Evolutionary conservation across 2,888 invertebrate species (phyloP), one percentile per base, ranked within the genome.

Genomic region (Hirtodrosophila histrioides): DNA sequence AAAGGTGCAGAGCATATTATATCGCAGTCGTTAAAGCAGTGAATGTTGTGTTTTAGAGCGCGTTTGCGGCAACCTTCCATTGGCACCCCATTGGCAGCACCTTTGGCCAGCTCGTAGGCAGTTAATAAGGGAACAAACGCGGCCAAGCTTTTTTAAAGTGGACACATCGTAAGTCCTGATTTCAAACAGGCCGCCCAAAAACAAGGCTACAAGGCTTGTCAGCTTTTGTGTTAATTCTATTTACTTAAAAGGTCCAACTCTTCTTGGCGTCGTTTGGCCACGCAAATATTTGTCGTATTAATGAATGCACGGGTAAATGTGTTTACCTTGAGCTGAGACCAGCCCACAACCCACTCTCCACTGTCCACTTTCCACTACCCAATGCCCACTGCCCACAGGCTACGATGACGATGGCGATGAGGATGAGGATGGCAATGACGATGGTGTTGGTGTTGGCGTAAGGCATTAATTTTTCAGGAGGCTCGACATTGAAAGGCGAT

Each of bases 211-310:
- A 9, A 2, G 48, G 54, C 69, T 78, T 72, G 78, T 65, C 78
- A 61, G 87, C 73, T 81, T 83, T 87, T 83, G 82, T 85, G 87
- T 73, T 83, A 87, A 83, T 83, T 85, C 85, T 83, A 87, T 83
- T 83, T 83, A 76, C 85, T 78, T 67, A 71, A 82, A 86, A 61
- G 67, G 67, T 65, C 79, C 80, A 81, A 66, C 81, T 76, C 67
- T 74, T 72, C 54, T 68, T 58, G 58, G 39, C 46, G 39, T 51
- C 61, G 84, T 72, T 75, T 85, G 84, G 61, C 61, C 60, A 53
- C 45, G 68, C 68, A 84, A 84, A 84, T 84, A 84, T 84, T 84
- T 84, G 86, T 57, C 69, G 67, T 78, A 84, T 84, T 84, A 88
- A 84, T 88, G 88, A 77, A 83, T 86, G 88, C 75, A 75, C 80